Base-by-base conservation (phyloP, 2,797 vertebrate genomes). In the Anabas testudineus region DNA sequence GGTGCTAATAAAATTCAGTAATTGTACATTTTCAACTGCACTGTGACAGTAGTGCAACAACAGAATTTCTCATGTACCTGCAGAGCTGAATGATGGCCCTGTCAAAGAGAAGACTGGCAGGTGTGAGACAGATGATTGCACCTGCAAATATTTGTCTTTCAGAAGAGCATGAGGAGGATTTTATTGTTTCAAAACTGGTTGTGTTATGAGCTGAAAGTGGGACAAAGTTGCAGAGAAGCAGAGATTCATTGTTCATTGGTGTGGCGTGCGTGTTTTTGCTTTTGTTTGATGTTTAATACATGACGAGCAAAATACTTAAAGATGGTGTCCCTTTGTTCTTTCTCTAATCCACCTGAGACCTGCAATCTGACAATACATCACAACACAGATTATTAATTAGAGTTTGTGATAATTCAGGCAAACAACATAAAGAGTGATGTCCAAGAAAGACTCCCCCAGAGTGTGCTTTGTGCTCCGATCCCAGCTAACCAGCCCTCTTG, bases 21-120 rank as follows among this genome's bases (percentile, higher is more conserved):
- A 86, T 78, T 37, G 56, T 78, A 69, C 74, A 71, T 86, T 91
- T 79, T 83, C 89, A 92, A 84, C 86, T 89, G 87, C 72, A 15
- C 73, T 77, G 70, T 85, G 87, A 82, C 77, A 79, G 78, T 32
- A 5, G 10, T 45, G 36, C 46, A 75, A 74, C 41, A 49, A 47
- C 61, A 36, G 46, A 71, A 46, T 22, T 42, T 22, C 62, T 26
- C 28, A 34, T 74, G 57, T 68, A 72, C 68, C 79, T 68, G 41
- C 63, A 24, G 75, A 80, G 62, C 60, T 80, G 71, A 89, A 72
- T 49, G 59, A 56, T 86, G 82, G 89, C 71, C 82, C 78, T 76
- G 77, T 89, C 84, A 88, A 60, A 79, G 56, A 56, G 54, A 46
- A 58, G 58, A 82, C 45, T 51, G 71, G 71, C 41, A 82, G 52